Percentiles rank a stretch among this genome's conserved stretches.
These are phyloP conservation scores for Misgurnus anguillicaudatus DNA, from an alignment of 2,113 vertebrate species.

Conservation along the genomic window DNA sequence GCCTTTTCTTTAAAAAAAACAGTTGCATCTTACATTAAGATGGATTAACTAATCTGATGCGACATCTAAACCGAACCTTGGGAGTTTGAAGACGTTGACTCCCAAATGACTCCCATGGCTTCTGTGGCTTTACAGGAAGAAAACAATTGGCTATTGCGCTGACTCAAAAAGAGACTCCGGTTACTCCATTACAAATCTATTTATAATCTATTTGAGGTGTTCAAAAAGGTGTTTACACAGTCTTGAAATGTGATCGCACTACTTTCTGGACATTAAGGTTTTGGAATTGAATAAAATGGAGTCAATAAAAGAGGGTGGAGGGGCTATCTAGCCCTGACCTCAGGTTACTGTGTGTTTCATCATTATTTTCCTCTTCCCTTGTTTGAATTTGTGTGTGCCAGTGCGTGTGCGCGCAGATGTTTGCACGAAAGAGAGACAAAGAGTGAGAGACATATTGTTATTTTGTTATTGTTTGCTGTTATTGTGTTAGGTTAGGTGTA, in stretches of 20 bases:
- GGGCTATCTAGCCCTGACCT: constrained; percentile 36
- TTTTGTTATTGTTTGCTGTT: neutral
- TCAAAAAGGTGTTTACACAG: neutral
- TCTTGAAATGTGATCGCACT: constrained; percentile 13
- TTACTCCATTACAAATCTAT: constrained; percentile 20
- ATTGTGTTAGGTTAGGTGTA: too few relatives aligned
- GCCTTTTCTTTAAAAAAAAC: neutral
- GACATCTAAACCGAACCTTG: neutral
- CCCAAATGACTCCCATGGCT: neutral
- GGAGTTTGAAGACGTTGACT: neutral
- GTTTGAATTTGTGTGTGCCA: constrained; percentile 44
- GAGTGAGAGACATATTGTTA: constrained; percentile 6
- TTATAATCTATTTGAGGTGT: constrained; percentile 16
- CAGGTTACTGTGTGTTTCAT: constrained; percentile 63
- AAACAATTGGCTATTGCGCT: neutral
- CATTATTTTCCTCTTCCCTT: constrained; percentile 52
- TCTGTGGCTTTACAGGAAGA: constrained; percentile 15
- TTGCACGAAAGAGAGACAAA: neutral
- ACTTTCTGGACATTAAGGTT: constrained; percentile 33
- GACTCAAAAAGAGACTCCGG: constrained; percentile 5
- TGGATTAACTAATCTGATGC: neutral
- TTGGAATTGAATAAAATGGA: constrained; percentile 36
- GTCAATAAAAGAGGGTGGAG: constrained; percentile 45
- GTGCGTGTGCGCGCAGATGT: neutral
- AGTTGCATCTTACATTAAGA: constrained; percentile 4